Evolutionary conservation across 2,113 vertebrate species (phyloP), one percentile per base, ranked within the genome.

Genomic region (Euleptes europaea): DNA sequence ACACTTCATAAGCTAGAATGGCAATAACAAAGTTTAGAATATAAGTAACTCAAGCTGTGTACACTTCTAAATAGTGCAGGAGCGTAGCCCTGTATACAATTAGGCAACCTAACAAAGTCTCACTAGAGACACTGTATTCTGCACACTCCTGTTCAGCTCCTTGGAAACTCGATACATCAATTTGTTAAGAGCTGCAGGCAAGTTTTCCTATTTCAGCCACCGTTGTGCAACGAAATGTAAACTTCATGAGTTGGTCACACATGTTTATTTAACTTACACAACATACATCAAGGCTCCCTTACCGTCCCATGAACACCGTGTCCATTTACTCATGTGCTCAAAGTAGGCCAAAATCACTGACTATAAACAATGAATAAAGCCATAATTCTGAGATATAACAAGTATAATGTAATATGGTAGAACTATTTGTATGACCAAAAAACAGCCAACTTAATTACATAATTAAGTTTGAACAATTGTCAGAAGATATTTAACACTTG

Each of bases 231-330:
- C 77, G 17, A 76, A 90, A 49, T 38, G 81, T 54, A 86, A 72
- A 2, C 0, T 1, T 0, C 0, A 31, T 0, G 0, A 15, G 17
- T 26, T 49, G 35, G n/a, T n/a, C 11, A 40, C 38, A 28, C 23
- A 0, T 0, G 12, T 21, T 70, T 2, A 1, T 31, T 19, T 12
- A n/a, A 8, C 3, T 23, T 78, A 80, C 80, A 44, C 2, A 80
- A 3, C 42, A 33, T 1, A n/a, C 44, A 38, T 26, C 28, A 82
- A 54, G 83, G 85, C 81, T 6, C 4, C 9, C 1, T 54, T 57
- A 35, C 7, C 42, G 31, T 75, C 66, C 72, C 23, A 31, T 13
- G 28, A 83, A 6, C 42, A 2, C 21, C 23, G 13, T 54, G 51
- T 54, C 51, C 15, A 17, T 54, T 54, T 54, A 19, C 1, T 23